Conservation (phyloP, 2,113 vertebrate genomes). For the Microtus richardsoni region DNA sequence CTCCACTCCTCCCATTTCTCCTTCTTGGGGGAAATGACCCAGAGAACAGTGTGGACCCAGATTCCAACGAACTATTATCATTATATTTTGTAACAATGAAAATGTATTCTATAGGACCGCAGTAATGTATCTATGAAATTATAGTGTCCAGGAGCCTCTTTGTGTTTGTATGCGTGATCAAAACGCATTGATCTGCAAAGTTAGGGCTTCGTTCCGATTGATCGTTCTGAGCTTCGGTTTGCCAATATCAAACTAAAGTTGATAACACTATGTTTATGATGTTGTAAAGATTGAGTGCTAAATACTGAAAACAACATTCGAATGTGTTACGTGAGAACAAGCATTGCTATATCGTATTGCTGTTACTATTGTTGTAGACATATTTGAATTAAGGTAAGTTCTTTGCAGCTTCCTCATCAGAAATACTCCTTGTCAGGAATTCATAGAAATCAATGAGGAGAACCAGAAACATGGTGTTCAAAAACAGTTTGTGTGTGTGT, state of each 20-base stretch:
- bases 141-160: not conserved
- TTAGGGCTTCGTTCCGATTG: not conserved
- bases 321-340: not conserved
- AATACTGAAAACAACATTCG: not conserved
- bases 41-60: not conserved
- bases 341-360: not conserved
- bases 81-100: not conserved
- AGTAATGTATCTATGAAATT: not conserved
- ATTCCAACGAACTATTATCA: not conserved
- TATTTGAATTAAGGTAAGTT: conserved; percentile 14
- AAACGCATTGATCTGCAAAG: not conserved
- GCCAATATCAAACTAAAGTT: conserved; percentile 12
- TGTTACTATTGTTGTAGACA: not conserved
- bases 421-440: conserved; percentile 23
- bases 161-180: not conserved
- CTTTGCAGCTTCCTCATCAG: not conserved
- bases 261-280: not conserved
- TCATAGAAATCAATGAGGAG: conserved; percentile 1
- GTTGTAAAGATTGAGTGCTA: not conserved
- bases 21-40: not conserved
- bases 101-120: not conserved
- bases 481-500: not conserved
- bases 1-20: not conserved
- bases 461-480: not conserved
- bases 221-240: not conserved